Evolutionary conservation across 1,140 invertebrate species (phyloP), one percentile per base, ranked within the genome.

Genomic region (Capitella teleta): DNA sequence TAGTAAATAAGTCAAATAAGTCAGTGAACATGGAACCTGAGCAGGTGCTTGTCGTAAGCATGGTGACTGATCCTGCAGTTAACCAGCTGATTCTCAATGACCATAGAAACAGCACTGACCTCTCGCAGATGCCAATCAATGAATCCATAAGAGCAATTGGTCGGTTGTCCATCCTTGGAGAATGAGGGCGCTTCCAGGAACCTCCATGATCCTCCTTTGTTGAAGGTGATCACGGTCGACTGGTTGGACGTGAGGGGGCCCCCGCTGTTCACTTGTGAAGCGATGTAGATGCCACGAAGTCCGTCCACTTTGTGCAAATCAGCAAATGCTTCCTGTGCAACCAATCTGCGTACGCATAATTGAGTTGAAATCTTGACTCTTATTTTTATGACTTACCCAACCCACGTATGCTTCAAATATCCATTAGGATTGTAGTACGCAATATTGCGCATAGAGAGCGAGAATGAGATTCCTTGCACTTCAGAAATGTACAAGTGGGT

Each of bases 291-390:
- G 3, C 89, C 89, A 23, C 80, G 76, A 12, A 94, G 64, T 6
- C 88, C 88, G 63, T 86, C 80, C 0, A 94, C 84, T 66, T 84
- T 86, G 61, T 91, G 86, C 1, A 94, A 64, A 63, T 93, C 89
- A n/a, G 85, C 84, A 74, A 93, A 92, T 8, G 83, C 67, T 54
- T 87, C 82, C 45, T 86, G 81, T 1, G 82, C 76, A 8, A 85
- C 80, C 48, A 82, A 82, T 59, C 85, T 88, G 64, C 14, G 70
- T 63, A 38, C 36, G 6, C 36, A 38, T 21, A 38, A n/a, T n/a
- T n/a, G n/a, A n/a, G n/a, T n/a, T n/a, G n/a, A n/a, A n/a, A n/a
- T n/a, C n/a, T n/a, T n/a, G n/a, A n/a, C n/a, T n/a, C n/a, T n/a
- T n/a, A n/a, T n/a, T n/a, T n/a, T n/a, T n/a, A n/a, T n/a, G n/a